Percentiles rank a stretch among this genome's conserved stretches.
phyloP scores from a whole-genome alignment of 2,797 vertebrate species.

The Mastacembelus armatus region DNA sequence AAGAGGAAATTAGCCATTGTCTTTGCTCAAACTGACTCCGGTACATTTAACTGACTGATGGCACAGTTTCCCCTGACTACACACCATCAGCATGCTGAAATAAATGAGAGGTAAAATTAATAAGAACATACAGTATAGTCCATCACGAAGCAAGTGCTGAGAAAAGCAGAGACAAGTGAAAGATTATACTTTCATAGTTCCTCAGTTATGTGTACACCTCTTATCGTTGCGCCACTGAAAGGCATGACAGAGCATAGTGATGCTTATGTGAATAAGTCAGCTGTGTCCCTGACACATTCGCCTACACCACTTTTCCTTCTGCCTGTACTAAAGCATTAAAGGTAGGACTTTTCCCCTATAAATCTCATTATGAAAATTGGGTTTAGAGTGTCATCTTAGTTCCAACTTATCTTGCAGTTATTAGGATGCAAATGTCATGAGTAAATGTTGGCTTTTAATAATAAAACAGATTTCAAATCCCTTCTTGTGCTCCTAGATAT shows the following conservation, averaged over 20 bases:
- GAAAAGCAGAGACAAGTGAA: slow-evolving; percentile 56
- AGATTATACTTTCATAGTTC: slow-evolving; percentile 62
- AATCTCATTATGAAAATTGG: slow-evolving; percentile 76
- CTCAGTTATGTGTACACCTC: slow-evolving; percentile 52
- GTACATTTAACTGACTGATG: slow-evolving; percentile 72
- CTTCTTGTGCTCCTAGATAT: slow-evolving; percentile 70
- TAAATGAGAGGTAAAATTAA: slow-evolving; percentile 57
- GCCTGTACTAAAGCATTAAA: slow-evolving; percentile 66
- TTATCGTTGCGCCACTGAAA: slow-evolving; percentile 65
- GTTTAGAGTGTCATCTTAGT: slow-evolving; percentile 69
- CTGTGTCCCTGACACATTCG: slow-evolving; percentile 57
- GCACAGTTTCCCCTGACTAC: slow-evolving; percentile 42
- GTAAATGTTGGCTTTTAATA: slow-evolving; percentile 80
- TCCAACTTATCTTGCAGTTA: slow-evolving; percentile 73
- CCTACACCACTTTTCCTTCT: slow-evolving; percentile 57
- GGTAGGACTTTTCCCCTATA: slow-evolving; percentile 57
- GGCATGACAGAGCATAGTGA: slow-evolving; percentile 67
- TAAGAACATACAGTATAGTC: slow-evolving; percentile 46
- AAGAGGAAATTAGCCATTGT: slow-evolving; percentile 63
- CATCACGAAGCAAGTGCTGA: slow-evolving; percentile 44
- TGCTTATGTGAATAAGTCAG: slow-evolving; percentile 70
- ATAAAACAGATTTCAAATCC: slow-evolving; percentile 74
- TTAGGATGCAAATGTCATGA: slow-evolving; percentile 77
- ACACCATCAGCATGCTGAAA: slow-evolving; percentile 52
- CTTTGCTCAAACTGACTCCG: slow-evolving; percentile 53